Conservation (phyloP, 2,113 vertebrate species). For the Copsychus sechellarum region DNA sequence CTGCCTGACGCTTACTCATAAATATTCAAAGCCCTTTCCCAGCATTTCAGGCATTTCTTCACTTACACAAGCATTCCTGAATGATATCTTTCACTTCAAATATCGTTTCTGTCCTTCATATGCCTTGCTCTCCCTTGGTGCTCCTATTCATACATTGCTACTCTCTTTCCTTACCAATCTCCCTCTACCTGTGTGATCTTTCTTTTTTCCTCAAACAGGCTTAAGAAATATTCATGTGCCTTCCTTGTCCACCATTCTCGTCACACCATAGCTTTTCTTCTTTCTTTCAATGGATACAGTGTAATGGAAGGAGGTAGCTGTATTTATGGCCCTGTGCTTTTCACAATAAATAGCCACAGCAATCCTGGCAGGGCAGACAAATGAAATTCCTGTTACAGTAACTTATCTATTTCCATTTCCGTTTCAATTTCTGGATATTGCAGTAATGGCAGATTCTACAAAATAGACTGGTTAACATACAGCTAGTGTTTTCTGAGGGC, state of each 20-base stretch:
- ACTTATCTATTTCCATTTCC: not conserved
- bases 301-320: not conserved
- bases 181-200: not conserved
- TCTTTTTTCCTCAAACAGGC: not conserved
- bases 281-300: not conserved
- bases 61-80: not conserved
- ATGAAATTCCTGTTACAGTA: not conserved
- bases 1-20: not conserved
- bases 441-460: not conserved
- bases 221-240: not conserved
- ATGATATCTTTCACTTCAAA: not conserved
- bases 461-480: not conserved
- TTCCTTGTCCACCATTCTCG: not conserved
- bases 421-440: not conserved
- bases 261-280: not conserved
- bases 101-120: not conserved
- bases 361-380: not conserved
- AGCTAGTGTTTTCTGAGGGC: not conserved
- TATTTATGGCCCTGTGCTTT: not conserved
- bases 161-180: not conserved
- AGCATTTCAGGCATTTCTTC: not conserved
- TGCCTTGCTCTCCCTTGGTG: not conserved
- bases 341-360: not conserved
- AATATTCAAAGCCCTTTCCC: constrained; percentile 10
- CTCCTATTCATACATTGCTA: not conserved